phyloP scores from a whole-genome alignment of 2,113 vertebrate genomes.

The Ancistrus triradiatus region DNA sequence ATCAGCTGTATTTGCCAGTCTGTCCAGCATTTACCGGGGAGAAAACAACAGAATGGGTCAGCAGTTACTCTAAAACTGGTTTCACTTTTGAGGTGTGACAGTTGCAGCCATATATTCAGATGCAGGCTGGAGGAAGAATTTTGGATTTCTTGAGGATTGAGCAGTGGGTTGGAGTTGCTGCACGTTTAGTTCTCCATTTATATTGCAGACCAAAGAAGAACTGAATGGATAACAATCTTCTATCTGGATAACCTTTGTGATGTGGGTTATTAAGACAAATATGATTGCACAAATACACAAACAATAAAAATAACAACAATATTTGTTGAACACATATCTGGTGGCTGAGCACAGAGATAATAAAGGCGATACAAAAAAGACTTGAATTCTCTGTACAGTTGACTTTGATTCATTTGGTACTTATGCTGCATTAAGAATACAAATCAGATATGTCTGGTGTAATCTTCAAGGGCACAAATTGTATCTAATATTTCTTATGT shows the following conservation, averaged over 20 bases:
- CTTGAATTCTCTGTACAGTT: too few species aligned
- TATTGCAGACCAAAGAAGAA: slow-evolving; percentile 88
- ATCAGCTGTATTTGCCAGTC: slow-evolving; percentile 50
- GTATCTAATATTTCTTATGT: slow-evolving; percentile 83
- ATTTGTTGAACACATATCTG: slow-evolving; percentile 47
- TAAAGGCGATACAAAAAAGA: too few species aligned
- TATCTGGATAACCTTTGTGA: too few species aligned
- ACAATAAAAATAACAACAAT: background rate
- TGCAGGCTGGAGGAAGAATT: background rate
- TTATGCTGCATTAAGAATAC: too few species aligned
- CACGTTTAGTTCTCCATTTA: slow-evolving; percentile 74
- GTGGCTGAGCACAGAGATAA: slow-evolving; percentile 43
- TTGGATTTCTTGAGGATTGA: background rate
- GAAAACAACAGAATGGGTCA: too few species aligned
- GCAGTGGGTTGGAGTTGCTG: slow-evolving; percentile 38
- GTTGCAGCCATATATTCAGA: background rate
- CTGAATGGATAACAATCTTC: slow-evolving; percentile 44
- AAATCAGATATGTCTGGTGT: too few species aligned
- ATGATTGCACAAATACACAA: background rate
- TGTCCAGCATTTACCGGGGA: slow-evolving; percentile 7
- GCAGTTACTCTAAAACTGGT: background rate
- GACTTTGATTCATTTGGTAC: too few species aligned
- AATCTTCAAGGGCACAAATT: slow-evolving; percentile 63
- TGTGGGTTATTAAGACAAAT: too few species aligned
- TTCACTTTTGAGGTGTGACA: slow-evolving; percentile 1